Conservation (phyloP, 2,113 vertebrate genomes). For the Chunga burmeisteri region DNA sequence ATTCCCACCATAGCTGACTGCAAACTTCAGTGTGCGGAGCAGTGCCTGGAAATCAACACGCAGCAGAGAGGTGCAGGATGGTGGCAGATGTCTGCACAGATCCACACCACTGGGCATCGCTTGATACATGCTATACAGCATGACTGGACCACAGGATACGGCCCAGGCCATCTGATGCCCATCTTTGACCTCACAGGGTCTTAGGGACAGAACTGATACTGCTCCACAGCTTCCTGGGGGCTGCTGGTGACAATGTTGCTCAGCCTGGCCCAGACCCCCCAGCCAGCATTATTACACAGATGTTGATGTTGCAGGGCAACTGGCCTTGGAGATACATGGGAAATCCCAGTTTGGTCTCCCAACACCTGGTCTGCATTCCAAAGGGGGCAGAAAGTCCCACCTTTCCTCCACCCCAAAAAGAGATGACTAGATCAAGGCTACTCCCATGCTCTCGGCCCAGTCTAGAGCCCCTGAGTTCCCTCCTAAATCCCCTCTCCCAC, state of each 20-base stretch:
- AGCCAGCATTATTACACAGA: neutral
- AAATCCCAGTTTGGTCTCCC: neutral
- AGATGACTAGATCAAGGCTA: neutral
- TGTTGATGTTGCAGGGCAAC: neutral
- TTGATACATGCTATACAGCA: neutral
- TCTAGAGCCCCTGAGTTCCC: neutral
- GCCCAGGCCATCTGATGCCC: neutral
- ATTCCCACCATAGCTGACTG: neutral
- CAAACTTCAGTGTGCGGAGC: neutral
- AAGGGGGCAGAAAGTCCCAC: neutral
- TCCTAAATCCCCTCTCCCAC: neutral
- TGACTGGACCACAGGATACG: rapidly evolving
- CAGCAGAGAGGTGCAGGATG: neutral
- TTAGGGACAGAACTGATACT: neutral
- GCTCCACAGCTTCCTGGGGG: neutral
- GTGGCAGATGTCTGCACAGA: neutral
- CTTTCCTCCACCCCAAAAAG: neutral
- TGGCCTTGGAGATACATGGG: neutral
- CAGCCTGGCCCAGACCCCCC: neutral
- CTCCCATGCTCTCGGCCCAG: neutral
- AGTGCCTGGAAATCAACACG: rapidly evolving
- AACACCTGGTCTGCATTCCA: neutral
- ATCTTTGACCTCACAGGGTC: neutral
- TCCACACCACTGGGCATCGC: neutral
- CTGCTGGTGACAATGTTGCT: neutral